These are phyloP conservation scores for Orthosia gracilis DNA, from an alignment of 2,888 invertebrate species.

Conservation along the genomic window DNA sequence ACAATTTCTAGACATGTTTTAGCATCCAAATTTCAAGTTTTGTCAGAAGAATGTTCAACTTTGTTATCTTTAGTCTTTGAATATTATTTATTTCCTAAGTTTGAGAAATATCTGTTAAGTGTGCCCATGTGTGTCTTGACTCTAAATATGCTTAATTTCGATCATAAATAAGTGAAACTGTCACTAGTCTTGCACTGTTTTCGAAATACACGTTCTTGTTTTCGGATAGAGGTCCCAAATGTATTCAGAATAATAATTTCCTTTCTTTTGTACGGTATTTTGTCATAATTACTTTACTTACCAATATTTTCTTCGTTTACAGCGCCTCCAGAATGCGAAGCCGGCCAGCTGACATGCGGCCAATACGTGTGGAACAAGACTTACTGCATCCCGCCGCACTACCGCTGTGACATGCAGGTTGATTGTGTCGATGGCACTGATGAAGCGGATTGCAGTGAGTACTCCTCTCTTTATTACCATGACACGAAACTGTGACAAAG, in stretches of 20 bases:
- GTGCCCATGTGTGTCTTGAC: not conserved
- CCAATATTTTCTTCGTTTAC: constrained; percentile 74
- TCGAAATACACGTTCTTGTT: not conserved
- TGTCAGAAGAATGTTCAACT: not conserved
- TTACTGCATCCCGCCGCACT: constrained; percentile 98
- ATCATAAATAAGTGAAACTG: not conserved
- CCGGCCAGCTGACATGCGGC: constrained; percentile 97
- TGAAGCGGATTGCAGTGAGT: constrained; percentile 99
- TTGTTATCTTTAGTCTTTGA: constrained; percentile 12
- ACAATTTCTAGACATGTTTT: not conserved
- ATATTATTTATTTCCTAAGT: constrained; percentile 9
- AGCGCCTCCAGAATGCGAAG: constrained; percentile 99
- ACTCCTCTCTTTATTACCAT: constrained; percentile 32
- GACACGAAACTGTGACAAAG: constrained; percentile 81
- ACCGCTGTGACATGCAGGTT: constrained; percentile 98
- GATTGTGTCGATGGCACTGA: constrained; percentile 99
- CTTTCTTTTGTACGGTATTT: not conserved
- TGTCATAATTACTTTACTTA: not conserved
- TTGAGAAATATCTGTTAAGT: not conserved
- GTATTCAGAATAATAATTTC: not conserved
- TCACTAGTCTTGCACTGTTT: not conserved
- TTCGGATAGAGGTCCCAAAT: no score
- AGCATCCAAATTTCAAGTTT: not conserved
- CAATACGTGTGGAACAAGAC: constrained; percentile 99
- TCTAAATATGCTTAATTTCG: not conserved